phyloP scores from a whole-genome alignment of 2,797 vertebrate genomes.

The Acrocephalus scirpaceus region DNA sequence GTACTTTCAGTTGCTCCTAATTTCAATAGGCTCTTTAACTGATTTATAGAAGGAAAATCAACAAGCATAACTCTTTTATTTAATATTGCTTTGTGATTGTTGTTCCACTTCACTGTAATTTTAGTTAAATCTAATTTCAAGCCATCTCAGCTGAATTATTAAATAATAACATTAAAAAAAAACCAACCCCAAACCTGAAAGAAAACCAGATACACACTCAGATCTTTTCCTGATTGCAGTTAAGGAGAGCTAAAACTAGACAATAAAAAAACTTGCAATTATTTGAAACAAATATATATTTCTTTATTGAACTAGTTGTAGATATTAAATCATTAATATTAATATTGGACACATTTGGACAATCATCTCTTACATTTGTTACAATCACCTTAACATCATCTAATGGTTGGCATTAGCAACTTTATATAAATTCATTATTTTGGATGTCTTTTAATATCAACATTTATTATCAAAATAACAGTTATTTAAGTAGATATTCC shows the following conservation, averaged over 20 bases:
- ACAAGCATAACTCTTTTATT: not conserved
- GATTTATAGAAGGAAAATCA: not conserved
- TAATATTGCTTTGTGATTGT: not conserved
- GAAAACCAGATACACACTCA: not conserved
- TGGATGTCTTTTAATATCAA: not conserved
- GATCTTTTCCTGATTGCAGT: not conserved
- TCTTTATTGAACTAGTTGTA: not conserved
- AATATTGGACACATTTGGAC: not conserved
- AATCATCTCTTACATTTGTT: not conserved
- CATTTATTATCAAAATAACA: not conserved
- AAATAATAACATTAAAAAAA: conserved; percentile 28
- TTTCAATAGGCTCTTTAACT: not conserved
- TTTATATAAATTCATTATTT: not conserved
- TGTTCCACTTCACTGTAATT: conserved; percentile 18
- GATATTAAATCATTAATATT: not conserved
- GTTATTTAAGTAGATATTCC: not conserved
- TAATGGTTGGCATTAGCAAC: not conserved
- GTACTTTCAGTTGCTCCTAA: not conserved
- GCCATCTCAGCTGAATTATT: not conserved
- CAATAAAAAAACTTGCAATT: not conserved
- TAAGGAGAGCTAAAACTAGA: not conserved
- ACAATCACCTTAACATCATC: not conserved
- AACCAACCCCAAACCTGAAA: not conserved
- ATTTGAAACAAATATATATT: not conserved
- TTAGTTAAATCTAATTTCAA: conserved; percentile 30